A percentile compares a stretch with the other conserved stretches of the same genome.
Evolutionary conservation across 2,113 vertebrate species (phyloP).

Genomic region (Herpetotheres cachinnans): DNA sequence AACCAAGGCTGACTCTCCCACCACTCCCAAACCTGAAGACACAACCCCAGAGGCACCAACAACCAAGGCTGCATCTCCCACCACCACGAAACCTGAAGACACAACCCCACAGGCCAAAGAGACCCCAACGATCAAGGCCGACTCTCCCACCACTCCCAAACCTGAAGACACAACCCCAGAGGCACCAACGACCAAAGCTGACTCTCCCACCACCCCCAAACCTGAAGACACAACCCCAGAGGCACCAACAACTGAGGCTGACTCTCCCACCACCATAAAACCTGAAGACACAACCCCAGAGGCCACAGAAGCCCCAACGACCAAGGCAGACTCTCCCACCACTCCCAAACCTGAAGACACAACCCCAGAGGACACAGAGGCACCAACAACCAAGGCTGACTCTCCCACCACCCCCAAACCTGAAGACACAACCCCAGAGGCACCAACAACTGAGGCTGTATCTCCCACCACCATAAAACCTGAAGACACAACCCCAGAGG

Average conservation of each 20-base stretch:
- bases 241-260: background rate
- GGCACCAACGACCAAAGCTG: too few relatives aligned
- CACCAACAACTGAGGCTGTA: fast-evolving
- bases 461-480: fast-evolving
- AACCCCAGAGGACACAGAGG: background rate
- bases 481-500: background rate
- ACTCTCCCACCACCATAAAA: background rate
- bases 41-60: background rate
- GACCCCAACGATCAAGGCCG: background rate
- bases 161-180: too few relatives aligned
- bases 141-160: background rate
- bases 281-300: background rate
- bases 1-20: background rate
- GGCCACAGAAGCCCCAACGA: background rate
- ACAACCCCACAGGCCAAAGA: background rate
- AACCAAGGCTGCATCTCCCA: background rate
- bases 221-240: too few relatives aligned
- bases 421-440: too few relatives aligned
- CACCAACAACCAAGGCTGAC: fast-evolving
- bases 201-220: too few relatives aligned
- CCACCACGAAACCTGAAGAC: background rate
- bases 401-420: background rate
- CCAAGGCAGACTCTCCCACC: fast-evolving
- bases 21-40: background rate
- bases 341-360: background rate